These are phyloP conservation scores for Chrysolina haemoptera DNA, from an alignment of 2,888 invertebrate species.

Conservation along the genomic window DNA sequence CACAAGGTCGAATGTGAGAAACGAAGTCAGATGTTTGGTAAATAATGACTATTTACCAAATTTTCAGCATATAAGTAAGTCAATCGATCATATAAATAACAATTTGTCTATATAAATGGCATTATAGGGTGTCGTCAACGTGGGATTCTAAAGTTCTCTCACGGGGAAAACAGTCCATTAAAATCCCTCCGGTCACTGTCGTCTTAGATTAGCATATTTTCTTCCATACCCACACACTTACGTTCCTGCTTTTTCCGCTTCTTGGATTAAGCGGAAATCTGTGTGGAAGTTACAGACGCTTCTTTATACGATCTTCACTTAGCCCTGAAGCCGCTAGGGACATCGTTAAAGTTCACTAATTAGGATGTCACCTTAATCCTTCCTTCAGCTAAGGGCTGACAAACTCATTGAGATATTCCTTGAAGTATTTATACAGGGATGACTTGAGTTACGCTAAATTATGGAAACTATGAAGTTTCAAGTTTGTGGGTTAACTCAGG, in stretches of 20 bases:
- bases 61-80: too few relatives aligned
- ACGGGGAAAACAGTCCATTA: background rate
- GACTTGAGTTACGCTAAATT: slow-evolving; percentile 35
- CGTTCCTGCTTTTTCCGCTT: slow-evolving; percentile 23
- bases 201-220: slow-evolving; percentile 19
- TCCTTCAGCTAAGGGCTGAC: slow-evolving; percentile 46
- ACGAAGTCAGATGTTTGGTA: too few relatives aligned
- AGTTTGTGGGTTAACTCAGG: slow-evolving; percentile 38
- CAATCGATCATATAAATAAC: too few relatives aligned
- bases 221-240: slow-evolving; percentile 11
- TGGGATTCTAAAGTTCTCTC: background rate
- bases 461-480: slow-evolving; percentile 41
- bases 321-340: slow-evolving; percentile 50
- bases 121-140: too few relatives aligned
- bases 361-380: slow-evolving; percentile 59
- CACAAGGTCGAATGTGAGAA: too few relatives aligned
- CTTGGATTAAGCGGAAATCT: slow-evolving; percentile 42
- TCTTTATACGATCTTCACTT: slow-evolving; percentile 46
- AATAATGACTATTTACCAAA: too few relatives aligned
- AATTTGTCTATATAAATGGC: too few relatives aligned
- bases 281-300: slow-evolving; percentile 47
- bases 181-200: background rate
- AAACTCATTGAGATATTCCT: slow-evolving; percentile 47
- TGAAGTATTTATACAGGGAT: slow-evolving; percentile 43
- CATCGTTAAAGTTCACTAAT: slow-evolving; percentile 62